These are phyloP conservation scores for Notodonta dromedarius DNA, from an alignment of 2,888 invertebrate genomes.

Conservation along the genomic window DNA sequence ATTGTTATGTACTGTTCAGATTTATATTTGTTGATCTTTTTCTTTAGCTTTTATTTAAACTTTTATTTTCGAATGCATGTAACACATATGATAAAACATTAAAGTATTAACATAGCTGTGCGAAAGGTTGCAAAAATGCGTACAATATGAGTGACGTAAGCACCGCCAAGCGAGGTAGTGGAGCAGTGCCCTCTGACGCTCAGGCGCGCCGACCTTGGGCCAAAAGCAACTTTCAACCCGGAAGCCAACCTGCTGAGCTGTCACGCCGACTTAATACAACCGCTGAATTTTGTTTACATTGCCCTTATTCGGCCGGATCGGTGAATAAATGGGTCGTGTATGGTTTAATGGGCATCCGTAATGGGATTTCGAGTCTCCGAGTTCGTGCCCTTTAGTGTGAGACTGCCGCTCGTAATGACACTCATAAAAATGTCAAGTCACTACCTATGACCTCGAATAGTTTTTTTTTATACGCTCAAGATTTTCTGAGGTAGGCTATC, in stretches of 20 bases:
- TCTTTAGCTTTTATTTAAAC: too few species aligned
- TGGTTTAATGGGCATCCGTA: conserved; percentile 35
- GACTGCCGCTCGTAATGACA: conserved; percentile 1
- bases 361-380: conserved; percentile 35
- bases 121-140: conserved; percentile 27
- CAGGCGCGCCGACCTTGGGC: conserved; percentile 60
- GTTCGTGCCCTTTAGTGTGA: conserved; percentile 33
- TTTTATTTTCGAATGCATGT: too few species aligned
- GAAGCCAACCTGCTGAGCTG: conserved; percentile 59
- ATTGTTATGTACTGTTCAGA: too few species aligned
- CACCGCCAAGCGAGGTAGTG: conserved; percentile 39
- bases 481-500: neutral
- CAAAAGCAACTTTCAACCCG: conserved; percentile 77
- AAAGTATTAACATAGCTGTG: conserved; percentile 1
- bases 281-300: conserved; percentile 49
- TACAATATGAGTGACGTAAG: conserved; percentile 51
- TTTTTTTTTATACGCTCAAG: neutral
- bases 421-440: conserved; percentile 3
- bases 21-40: too few species aligned
- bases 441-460: neutral
- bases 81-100: too few species aligned
- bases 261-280: conserved; percentile 21
- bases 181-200: conserved; percentile 60
- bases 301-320: conserved; percentile 50
- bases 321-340: conserved; percentile 34